Percentiles rank a stretch among this genome's conserved stretches.
Conservation (phyloP, 2,888 invertebrate genomes). For the Resseliella maxima region DNA sequence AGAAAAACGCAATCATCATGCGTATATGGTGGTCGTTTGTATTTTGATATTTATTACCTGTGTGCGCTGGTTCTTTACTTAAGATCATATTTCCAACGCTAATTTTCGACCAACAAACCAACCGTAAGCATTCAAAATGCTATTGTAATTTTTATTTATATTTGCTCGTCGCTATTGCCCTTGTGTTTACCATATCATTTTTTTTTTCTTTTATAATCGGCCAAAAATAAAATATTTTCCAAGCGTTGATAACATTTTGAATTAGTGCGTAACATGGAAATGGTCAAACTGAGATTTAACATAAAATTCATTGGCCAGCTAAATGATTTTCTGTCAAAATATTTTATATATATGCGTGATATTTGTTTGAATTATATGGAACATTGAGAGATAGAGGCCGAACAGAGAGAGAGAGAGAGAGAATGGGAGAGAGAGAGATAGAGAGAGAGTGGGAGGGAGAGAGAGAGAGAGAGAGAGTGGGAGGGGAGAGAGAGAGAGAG, state of each 20-base stretch:
- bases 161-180: neutral
- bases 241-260: constrained; percentile 19
- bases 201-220: constrained; percentile 30
- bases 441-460: neutral
- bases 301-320: neutral
- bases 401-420: no score
- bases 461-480: no score
- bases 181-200: neutral
- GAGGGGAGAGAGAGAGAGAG: no score
- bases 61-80: neutral
- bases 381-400: neutral
- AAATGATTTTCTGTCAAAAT: constrained; percentile 5
- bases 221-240: neutral
- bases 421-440: no score
- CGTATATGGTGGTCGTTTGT: neutral
- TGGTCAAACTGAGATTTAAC: neutral
- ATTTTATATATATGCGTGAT: neutral
- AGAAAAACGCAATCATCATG: constrained; percentile 25
- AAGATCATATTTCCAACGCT: constrained; percentile 9
- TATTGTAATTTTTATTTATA: neutral
- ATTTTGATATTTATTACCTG: constrained; percentile 40
- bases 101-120: neutral
- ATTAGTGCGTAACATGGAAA: constrained; percentile 22
- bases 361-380: neutral
- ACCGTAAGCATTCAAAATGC: neutral